A percentile compares a stretch with the other conserved stretches of the same genome.
phyloP scores from a whole-genome alignment of 2,797 vertebrate species.

The Moxostoma hubbsi region DNA sequence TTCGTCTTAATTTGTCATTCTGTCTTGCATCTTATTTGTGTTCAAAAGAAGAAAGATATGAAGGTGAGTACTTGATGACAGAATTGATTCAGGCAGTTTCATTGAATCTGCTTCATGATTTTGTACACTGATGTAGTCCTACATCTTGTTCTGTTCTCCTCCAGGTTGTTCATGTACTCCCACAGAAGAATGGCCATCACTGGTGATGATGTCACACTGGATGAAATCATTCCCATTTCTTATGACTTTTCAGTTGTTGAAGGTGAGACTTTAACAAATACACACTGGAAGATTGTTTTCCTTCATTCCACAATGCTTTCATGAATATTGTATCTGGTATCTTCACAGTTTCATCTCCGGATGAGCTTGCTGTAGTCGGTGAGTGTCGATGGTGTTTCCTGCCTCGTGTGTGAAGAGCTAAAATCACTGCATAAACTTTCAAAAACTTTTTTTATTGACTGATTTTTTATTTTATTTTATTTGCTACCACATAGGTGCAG shows the following conservation, averaged over 20 bases:
- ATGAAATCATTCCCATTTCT: slow-evolving; percentile 83
- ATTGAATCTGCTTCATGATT: too few species aligned
- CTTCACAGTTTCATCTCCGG: slow-evolving; percentile 76
- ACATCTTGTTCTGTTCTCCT: slow-evolving; percentile 13
- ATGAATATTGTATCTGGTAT: slow-evolving; percentile 22
- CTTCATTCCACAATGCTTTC: too few species aligned
- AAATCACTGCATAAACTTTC: not conserved
- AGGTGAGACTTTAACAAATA: slow-evolving; percentile 72
- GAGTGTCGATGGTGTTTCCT: slow-evolving; percentile 56
- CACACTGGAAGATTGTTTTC: not conserved
- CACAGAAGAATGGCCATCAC: slow-evolving; percentile 94
- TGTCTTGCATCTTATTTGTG: too few species aligned
- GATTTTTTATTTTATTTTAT: not conserved
- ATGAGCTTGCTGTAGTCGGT: slow-evolving; percentile 81
- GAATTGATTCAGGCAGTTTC: too few species aligned
- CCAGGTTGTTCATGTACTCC: slow-evolving; percentile 86
- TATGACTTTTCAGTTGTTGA: slow-evolving; percentile 86
- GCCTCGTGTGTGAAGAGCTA: not conserved
- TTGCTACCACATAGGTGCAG: slow-evolving; percentile 78
- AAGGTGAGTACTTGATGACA: too few species aligned
- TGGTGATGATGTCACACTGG: slow-evolving; percentile 90
- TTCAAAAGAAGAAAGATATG: too few species aligned
- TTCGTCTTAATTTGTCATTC: too few species aligned
- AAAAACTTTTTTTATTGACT: not conserved
- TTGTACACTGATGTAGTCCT: not conserved